Evolutionary conservation across 2,113 vertebrate species (phyloP), one percentile per base, ranked within the genome.

Genomic region (Podocnemis expansa): DNA sequence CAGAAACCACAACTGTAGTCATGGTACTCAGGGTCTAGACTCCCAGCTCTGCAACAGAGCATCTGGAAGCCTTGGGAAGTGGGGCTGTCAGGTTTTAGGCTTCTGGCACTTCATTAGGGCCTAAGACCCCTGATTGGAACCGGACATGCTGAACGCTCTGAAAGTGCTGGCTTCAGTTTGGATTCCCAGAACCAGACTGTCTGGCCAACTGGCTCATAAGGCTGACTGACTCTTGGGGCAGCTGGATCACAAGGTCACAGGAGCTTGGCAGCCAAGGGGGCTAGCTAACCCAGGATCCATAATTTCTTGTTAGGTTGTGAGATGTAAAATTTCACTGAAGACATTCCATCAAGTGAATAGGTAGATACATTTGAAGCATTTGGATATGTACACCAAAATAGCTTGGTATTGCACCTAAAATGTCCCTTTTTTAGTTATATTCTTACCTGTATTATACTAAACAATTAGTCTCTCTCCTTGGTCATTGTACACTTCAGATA

Each of bases 381-480:
- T 29, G 21, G 96, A n/a, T 89, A 96, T 25, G 29, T 89, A 86
- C 95, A 91, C 63, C 78, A 94, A 73, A 92, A 90, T 96, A 93
- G 95, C 81, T 70, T 93, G 63, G 43, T 95, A 1, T 94, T 95
- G 93, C 88, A 94, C 92, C 93, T 94, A 73, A 93, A 51, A 83
- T 94, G 89, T 93, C 93, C 88, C 80, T 94, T 80, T 78, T 63
- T 87, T 93, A 93, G 93, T 88, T 94, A 94, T 43, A 84, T 0
- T 89, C 84, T 91, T 88, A 94, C 81, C 79, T 93, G 78, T 55
- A 67, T 95, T 83, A 93, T 88, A 94, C 63, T 63, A 81, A 34
- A 63, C 82, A 67, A 41, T 89, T 86, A 63, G 24, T 93, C 12
- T 75, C 38, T 43, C 82, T 73, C 25, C 79, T 90, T 88, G 9